Percentiles rank a stretch among this genome's conserved stretches.
Evolutionary conservation across 1,140 invertebrate genomes (phyloP).

Genomic region (Tetramorium alpestre): DNA sequence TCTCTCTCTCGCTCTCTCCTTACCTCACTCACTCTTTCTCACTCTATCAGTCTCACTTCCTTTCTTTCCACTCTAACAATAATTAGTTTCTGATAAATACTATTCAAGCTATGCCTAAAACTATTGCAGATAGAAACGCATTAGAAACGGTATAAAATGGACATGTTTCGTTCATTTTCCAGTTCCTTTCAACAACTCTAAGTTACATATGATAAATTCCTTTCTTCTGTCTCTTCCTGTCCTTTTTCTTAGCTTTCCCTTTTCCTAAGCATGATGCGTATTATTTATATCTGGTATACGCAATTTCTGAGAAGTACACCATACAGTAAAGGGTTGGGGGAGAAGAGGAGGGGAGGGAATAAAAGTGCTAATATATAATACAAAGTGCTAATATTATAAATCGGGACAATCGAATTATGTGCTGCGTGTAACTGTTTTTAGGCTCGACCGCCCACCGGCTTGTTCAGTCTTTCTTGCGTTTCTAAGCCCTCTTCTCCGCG

Average conservation of each 20-base stretch:
- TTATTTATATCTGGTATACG: constrained; percentile 67
- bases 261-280: constrained; percentile 67
- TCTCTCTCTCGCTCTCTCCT: not conserved
- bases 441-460: constrained; percentile 72
- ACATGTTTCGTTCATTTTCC: constrained; percentile 70
- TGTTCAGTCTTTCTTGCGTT: constrained; percentile 81
- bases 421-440: constrained; percentile 70
- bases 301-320: constrained; percentile 74
- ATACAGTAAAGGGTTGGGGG: constrained; percentile 65
- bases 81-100: constrained; percentile 81
- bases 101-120: constrained; percentile 81
- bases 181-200: constrained; percentile 52
- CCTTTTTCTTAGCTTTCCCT: constrained; percentile 53
- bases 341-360: constrained; percentile 12
- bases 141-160: constrained; percentile 86
- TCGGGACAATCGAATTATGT: constrained; percentile 69
- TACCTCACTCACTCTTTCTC: not conserved
- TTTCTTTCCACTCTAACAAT: constrained; percentile 59
- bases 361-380: constrained; percentile 66
- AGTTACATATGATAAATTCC: constrained; percentile 61
- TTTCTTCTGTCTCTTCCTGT: constrained; percentile 21
- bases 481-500: constrained; percentile 51
- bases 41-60: constrained; percentile 3
- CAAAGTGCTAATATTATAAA: constrained; percentile 72
- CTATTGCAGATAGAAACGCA: constrained; percentile 83